Conservation (phyloP, 1,140 invertebrate genomes). For the Triops longicaudatus region DNA sequence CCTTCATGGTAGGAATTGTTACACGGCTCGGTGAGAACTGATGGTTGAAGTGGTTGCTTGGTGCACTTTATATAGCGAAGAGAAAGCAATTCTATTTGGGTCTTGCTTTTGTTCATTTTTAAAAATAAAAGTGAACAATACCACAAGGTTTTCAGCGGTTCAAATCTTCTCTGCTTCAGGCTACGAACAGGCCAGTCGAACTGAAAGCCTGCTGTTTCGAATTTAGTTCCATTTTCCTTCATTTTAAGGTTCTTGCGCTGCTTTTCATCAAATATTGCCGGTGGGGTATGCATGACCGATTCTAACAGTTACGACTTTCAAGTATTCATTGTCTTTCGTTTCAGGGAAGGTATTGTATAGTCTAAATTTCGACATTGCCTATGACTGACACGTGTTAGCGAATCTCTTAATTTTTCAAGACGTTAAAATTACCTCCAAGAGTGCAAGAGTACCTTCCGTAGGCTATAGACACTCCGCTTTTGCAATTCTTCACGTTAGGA, state of each 20-base stretch:
- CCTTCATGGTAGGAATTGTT: slow-evolving; percentile 6
- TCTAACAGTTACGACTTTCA: background rate
- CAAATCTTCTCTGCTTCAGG: background rate
- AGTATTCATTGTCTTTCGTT: background rate
- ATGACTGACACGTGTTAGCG: no score
- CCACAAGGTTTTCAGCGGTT: background rate
- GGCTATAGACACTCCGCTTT: no score
- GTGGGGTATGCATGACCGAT: background rate
- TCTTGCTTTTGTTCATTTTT: background rate
- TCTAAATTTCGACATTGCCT: no score
- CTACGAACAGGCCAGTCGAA: background rate
- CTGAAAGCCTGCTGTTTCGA: background rate
- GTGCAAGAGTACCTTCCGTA: no score
- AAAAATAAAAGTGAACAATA: background rate
- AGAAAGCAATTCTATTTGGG: background rate
- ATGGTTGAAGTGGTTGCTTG: background rate
- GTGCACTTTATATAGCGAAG: slow-evolving; percentile 2
- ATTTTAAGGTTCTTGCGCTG: background rate
- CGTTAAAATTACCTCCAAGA: no score
- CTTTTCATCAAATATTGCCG: background rate
- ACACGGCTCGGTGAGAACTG: background rate
- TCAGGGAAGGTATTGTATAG: background rate
- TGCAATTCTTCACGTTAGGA: no score
- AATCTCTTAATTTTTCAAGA: no score
- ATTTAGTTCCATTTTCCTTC: background rate